A percentile compares a stretch with the other conserved stretches of the same genome.
Evolutionary conservation across 2,888 invertebrate species (phyloP).

Genomic region (Cylindroiulus punctatus): DNA sequence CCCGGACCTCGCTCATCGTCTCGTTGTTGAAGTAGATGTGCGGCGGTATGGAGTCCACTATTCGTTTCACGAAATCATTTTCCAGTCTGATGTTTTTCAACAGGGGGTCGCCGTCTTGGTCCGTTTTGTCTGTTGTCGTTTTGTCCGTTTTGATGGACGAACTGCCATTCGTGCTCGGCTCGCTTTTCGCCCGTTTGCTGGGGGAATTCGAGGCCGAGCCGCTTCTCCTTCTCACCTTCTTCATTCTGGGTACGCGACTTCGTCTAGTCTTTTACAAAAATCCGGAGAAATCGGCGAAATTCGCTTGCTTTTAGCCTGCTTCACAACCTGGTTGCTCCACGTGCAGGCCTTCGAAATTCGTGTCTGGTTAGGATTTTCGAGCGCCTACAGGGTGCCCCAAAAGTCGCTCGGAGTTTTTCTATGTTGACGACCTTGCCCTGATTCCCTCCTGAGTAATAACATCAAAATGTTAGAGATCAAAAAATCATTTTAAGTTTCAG

Average conservation of each 20-base stretch:
- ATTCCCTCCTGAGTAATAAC: too few relatives aligned
- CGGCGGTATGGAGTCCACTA: constrained; percentile 60
- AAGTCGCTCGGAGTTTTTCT: too few relatives aligned
- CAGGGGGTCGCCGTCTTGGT: background rate
- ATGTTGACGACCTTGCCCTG: too few relatives aligned
- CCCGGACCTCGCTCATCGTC: constrained; percentile 58
- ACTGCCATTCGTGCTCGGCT: background rate
- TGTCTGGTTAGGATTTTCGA: background rate
- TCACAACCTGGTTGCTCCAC: background rate
- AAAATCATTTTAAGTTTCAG: too few relatives aligned
- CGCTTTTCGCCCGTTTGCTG: background rate
- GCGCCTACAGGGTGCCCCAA: too few relatives aligned
- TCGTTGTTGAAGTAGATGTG: constrained; percentile 60
- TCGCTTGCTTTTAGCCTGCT: background rate
- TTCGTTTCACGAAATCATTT: constrained; percentile 58
- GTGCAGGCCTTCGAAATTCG: background rate
- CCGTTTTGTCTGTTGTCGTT: background rate
- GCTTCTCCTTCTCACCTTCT: background rate
- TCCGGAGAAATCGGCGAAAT: background rate
- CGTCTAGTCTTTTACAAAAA: background rate
- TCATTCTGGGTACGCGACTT: background rate
- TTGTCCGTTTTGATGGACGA: constrained; percentile 12
- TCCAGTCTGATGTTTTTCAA: constrained; percentile 55
- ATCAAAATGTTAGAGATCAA: too few relatives aligned
- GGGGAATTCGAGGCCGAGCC: background rate